Base-by-base conservation (phyloP, 2,113 vertebrate species). In the Sylvilagus bachmani region DNA sequence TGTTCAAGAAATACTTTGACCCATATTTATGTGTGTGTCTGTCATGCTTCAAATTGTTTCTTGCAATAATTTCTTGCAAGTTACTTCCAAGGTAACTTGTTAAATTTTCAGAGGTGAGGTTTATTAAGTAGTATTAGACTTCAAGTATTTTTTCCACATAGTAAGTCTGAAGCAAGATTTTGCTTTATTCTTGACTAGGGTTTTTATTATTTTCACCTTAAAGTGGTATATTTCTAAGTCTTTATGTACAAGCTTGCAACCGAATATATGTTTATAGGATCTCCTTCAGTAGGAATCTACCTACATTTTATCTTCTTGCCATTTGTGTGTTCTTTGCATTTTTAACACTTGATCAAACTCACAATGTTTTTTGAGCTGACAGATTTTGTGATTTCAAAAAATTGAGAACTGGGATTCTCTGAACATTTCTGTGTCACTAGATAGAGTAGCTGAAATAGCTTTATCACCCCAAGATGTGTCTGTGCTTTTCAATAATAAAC, bases 181-280 rank as follows among this genome's bases (percentile, higher is more conserved):
- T 58, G 62, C 14, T 25, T 70, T 84, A 78, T 92, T 79, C 33
- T 78, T 6, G 29, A 10, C 5, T 44, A 5, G 31, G n/a, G 3
- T 61, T 91, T 95, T 89, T 88, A 95, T 91, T 69, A 33, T 44
- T 82, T 93, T 95, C 0, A 79, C 62, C 10, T 75, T 81, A 44
- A 29, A 88, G 58, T 95, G 5, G 0, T 70, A 5, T 17, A 24
- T 82, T 81, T 13, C 21, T 12, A 66, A 55, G 49, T 82, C 8
- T 74, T 67, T 78, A 0, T 44, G 22, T 88, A 36, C 1, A 55
- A 49, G 44, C 27, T 89, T 93, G 6, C 1, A 89, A 24, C 19
- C 14, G 17, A 69, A 70, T 64, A 33, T 77, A 77, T 73, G 64
- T n/a, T 14, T 80, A 17, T 25, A 69, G 38, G 0, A 53, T 86